phyloP scores from a whole-genome alignment of 2,888 invertebrate species.

The Drosophila leonis region DNA sequence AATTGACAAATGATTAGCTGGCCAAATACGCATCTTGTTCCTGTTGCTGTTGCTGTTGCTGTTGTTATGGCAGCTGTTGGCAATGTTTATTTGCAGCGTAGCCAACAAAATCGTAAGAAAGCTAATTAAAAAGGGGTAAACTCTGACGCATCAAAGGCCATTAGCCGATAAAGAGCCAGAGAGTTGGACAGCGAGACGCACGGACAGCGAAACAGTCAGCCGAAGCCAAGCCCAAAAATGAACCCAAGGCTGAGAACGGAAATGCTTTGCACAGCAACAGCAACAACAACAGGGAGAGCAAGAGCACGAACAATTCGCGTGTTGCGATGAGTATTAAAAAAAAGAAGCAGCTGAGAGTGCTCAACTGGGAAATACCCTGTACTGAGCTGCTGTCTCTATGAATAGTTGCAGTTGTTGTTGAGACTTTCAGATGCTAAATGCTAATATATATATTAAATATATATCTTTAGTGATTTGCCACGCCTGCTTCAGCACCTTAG shows the following conservation, averaged over 20 bases:
- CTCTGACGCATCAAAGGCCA: constrained; percentile 75
- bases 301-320: constrained; percentile 28
- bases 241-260: constrained; percentile 71
- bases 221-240: constrained; percentile 53
- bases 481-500: neutral
- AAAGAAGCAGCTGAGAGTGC: neutral
- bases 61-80: constrained; percentile 15
- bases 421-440: neutral
- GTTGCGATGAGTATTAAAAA: constrained; percentile 41
- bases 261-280: constrained; percentile 56
- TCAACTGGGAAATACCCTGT: neutral
- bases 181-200: constrained; percentile 13
- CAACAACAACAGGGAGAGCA: constrained; percentile 22
- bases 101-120: constrained; percentile 26
- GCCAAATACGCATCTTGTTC: constrained; percentile 4
- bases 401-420: neutral
- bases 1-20: constrained; percentile 33
- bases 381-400: neutral
- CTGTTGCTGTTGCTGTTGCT: neutral
- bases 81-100: constrained; percentile 20
- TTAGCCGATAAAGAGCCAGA: constrained; percentile 67
- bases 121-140: constrained; percentile 65
- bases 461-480: no score
- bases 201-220: constrained; percentile 12
- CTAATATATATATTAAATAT: neutral